Conservation (phyloP, 2,113 vertebrate genomes). For the Clarias macrocephalus region DNA sequence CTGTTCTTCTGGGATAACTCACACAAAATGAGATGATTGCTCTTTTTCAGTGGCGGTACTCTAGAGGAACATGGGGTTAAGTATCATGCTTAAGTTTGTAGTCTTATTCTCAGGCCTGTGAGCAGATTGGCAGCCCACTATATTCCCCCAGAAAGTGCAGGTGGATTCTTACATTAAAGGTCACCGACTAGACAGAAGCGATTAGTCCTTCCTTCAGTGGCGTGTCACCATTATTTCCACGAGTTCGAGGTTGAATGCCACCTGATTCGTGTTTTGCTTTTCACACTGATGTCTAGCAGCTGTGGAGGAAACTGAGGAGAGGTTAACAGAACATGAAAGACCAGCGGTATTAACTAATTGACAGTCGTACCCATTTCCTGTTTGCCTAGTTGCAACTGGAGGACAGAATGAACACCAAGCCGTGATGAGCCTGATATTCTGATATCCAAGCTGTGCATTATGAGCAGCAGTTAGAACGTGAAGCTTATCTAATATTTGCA, state of each 20-base stretch:
- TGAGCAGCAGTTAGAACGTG: background rate
- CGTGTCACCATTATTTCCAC: conserved; percentile 21
- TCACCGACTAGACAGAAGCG: background rate
- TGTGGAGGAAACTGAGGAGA: background rate
- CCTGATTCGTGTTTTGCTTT: conserved; percentile 26
- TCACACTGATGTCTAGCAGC: conserved; percentile 31
- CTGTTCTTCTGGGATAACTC: conserved; percentile 32
- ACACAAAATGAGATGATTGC: conserved; percentile 25
- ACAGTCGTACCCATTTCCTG: background rate
- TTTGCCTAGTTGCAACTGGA: conserved; percentile 8
- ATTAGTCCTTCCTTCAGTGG: conserved; percentile 28
- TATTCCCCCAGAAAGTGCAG: conserved; percentile 9
- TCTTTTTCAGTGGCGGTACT: background rate
- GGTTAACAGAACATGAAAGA: background rate
- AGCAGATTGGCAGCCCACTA: background rate
- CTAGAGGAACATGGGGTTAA: conserved; percentile 20
- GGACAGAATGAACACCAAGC: background rate
- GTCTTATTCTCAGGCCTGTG: background rate
- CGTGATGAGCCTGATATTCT: background rate
- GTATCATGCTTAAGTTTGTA: background rate
- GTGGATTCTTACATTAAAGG: conserved; percentile 26
- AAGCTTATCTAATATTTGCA: background rate
- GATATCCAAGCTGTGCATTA: background rate
- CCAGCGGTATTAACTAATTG: conserved; percentile 10
- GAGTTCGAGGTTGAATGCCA: conserved; percentile 8